phyloP scores from a whole-genome alignment of 2,888 invertebrate species.

The Nipponacmea schrenckii region DNA sequence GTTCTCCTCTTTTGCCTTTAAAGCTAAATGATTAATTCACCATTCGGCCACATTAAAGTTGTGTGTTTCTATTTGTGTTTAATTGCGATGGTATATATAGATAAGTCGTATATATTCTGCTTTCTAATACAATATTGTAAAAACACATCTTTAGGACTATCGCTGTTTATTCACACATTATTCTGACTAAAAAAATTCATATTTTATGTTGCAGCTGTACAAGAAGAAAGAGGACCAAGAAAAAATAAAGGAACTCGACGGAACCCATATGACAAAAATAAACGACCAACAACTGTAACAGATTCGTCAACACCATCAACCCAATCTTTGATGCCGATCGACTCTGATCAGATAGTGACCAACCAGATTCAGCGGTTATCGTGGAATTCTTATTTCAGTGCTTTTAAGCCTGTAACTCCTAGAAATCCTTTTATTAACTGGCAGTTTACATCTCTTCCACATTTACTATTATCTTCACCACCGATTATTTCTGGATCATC shows the following conservation, averaged over 20 bases:
- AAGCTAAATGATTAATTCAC: too few relatives aligned
- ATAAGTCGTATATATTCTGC: too few relatives aligned
- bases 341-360: neutral
- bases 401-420: constrained; percentile 41
- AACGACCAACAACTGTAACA: constrained; percentile 1
- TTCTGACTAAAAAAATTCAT: too few relatives aligned
- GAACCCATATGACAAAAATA: constrained; percentile 11
- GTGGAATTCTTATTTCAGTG: constrained; percentile 34
- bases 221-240: constrained; percentile 85
- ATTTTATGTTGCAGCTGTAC: constrained; percentile 75
- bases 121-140: too few relatives aligned
- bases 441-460: neutral
- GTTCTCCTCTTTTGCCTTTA: too few relatives aligned
- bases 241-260: constrained; percentile 64
- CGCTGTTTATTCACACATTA: too few relatives aligned
- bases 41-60: too few relatives aligned
- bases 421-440: constrained; percentile 14
- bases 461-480: constrained; percentile 9
- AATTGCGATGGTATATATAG: too few relatives aligned
- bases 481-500: constrained; percentile 7
- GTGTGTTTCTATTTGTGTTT: too few relatives aligned
- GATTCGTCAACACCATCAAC: constrained; percentile 9
- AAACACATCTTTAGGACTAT: too few relatives aligned
- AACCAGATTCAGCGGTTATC: constrained; percentile 12
- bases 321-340: constrained; percentile 1